These are phyloP conservation scores for Stomatorhinus walkeri DNA, from an alignment of 2,797 vertebrate genomes.

Conservation along the genomic window DNA sequence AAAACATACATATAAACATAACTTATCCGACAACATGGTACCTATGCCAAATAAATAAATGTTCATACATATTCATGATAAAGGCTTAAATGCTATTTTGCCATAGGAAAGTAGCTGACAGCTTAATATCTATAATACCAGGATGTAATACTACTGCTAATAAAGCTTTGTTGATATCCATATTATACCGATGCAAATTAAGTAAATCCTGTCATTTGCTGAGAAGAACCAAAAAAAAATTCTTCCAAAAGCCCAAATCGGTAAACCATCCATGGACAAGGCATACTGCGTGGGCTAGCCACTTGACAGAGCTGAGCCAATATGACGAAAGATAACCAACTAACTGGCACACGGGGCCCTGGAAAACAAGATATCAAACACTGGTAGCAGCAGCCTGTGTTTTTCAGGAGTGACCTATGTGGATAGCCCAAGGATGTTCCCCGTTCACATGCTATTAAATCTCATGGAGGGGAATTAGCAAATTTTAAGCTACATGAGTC, in stretches of 20 bases:
- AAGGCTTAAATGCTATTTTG: slow-evolving; percentile 2
- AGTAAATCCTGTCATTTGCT: slow-evolving; percentile 16
- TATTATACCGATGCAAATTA: not conserved
- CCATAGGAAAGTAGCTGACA: not conserved
- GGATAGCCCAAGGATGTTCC: slow-evolving; percentile 30
- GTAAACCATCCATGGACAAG: not conserved
- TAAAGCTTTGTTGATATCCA: slow-evolving; percentile 5
- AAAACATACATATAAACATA: not conserved
- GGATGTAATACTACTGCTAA: slow-evolving; percentile 2
- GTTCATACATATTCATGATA: not conserved
- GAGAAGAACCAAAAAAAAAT: not conserved
- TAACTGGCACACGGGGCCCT: not conserved
- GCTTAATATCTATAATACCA: slow-evolving; percentile 1
- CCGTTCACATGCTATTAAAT: slow-evolving; percentile 34
- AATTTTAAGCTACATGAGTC: slow-evolving; percentile 33
- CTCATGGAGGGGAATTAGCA: slow-evolving; percentile 30
- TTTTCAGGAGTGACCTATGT: slow-evolving; percentile 36
- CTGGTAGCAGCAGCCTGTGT: not conserved
- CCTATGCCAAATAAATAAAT: not conserved
- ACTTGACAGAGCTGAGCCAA: not conserved
- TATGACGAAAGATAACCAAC: slow-evolving; percentile 16
- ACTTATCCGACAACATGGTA: not conserved
- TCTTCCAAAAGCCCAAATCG: not conserved
- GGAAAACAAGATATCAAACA: slow-evolving; percentile 21
- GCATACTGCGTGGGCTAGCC: not conserved